Evolutionary conservation across 2,113 vertebrate species (phyloP), one percentile per base, ranked within the genome.

Genomic region (Upupa epops): DNA sequence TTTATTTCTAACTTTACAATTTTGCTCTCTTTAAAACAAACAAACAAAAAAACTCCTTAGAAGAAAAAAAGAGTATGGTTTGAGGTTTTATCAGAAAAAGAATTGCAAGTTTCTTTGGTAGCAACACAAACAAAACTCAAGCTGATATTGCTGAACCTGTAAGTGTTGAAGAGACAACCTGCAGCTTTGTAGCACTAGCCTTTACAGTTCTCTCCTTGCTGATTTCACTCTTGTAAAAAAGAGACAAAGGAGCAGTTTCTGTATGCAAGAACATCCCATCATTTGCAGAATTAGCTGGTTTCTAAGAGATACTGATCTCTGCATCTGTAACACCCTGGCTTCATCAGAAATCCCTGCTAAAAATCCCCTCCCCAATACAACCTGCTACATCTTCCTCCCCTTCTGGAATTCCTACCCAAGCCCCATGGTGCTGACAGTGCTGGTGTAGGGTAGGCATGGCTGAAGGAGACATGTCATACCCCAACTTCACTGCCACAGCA

Each of bases 401-500:
- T 52, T 58, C 69, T 68, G 71, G 45, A 34, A 17, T 3, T 90
- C 24, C 51, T 36, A 24, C 48, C 59, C 70, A 68, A 55, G 42
- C 28, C 71, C 26, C 14, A 4, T 2, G 17, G 26, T 48, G 45
- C 69, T 82, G 54, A 5, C 1, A 1, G 40, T 37, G 37, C 40
- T 45, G 56, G 6, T 10, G 6, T 10, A 37, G 28, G 40, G 29
- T 36, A 34, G 14, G 17, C 20, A 6, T 0, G 1, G 37, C 4
- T 31, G 34, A 19, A 25, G 46, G 17, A 60, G 29, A 7, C 5
- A 5, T n/a, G 9, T 34, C 63, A 37, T 51, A 17, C 31, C 55
- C 56, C 63, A 60, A 18, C 37, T 80, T 66, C 8, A 36, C 80
- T 72, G 58, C 73, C 61, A 51, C 52, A 90, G 58, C 73, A 28